A percentile compares a stretch with the other conserved stretches of the same genome.
Conservation (phyloP, 2,888 invertebrate genomes). For the Drosophila cracens region DNA sequence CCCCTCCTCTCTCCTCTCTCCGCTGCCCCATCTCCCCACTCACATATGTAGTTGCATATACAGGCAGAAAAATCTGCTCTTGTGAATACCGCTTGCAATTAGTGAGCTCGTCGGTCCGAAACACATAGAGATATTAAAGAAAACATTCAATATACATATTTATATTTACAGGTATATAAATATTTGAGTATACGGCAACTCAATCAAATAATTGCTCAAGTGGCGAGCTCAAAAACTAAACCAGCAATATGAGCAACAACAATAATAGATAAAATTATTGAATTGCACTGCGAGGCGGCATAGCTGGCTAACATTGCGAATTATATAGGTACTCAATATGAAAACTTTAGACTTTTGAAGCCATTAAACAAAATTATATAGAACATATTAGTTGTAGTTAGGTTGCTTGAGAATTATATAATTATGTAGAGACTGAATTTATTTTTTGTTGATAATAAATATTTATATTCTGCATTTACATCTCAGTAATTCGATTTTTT, state of each 20-base stretch:
- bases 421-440: background rate
- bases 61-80: conserved; percentile 40
- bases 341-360: background rate
- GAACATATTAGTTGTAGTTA: background rate
- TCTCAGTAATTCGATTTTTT: background rate
- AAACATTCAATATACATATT: conserved; percentile 36
- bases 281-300: conserved; percentile 1
- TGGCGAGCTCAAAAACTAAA: conserved; percentile 37
- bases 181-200: conserved; percentile 32
- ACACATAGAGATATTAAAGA: conserved; percentile 15
- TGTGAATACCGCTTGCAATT: conserved; percentile 69
- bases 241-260: conserved; percentile 18
- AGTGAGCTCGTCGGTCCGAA: conserved; percentile 49
- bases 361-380: background rate
- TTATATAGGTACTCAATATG: background rate
- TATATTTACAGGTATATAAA: background rate
- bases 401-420: background rate
- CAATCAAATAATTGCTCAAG: conserved; percentile 61
- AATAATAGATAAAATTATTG: conserved; percentile 11
- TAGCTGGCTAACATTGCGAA: conserved; percentile 6
- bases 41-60: conserved; percentile 22
- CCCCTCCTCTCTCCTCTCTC: background rate
- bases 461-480: background rate
- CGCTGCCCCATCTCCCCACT: background rate
- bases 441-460: background rate